Percentiles rank a stretch among this genome's conserved stretches.
Conservation (phyloP, 2,797 vertebrate species). For the Sebastes dallii region DNA sequence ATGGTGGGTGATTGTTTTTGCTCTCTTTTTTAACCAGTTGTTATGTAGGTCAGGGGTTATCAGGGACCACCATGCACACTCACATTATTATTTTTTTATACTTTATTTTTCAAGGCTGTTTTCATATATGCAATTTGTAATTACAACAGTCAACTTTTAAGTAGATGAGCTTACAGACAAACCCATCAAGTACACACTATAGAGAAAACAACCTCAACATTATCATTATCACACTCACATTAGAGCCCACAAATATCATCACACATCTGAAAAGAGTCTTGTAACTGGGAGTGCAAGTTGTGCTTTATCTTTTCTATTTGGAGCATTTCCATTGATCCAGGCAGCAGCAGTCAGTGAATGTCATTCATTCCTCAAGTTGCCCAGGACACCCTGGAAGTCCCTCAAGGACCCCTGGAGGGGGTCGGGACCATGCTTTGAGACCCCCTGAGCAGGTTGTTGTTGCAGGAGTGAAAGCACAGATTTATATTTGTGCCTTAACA, state of each 20-base stretch:
- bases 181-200: no score
- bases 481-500: not conserved
- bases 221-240: not conserved
- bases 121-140: no score
- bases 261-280: not conserved
- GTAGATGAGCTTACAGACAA: no score
- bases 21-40: not conserved
- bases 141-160: no score
- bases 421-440: not conserved
- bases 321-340: not conserved
- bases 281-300: not conserved
- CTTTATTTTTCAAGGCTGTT: no score
- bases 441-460: not conserved
- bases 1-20: slow-evolving; percentile 54
- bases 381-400: not conserved
- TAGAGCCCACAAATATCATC: not conserved
- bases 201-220: no score
- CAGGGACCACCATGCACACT: slow-evolving; percentile 3
- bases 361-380: not conserved
- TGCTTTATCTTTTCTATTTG: not conserved
- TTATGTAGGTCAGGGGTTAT: slow-evolving; percentile 47
- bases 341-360: not conserved
- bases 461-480: not conserved
- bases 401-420: not conserved
- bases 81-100: not conserved